Evolutionary conservation across 35 echinoderm and acorn worm genomes (phyloP).

Genomic region (Apostichopus californicus): DNA sequence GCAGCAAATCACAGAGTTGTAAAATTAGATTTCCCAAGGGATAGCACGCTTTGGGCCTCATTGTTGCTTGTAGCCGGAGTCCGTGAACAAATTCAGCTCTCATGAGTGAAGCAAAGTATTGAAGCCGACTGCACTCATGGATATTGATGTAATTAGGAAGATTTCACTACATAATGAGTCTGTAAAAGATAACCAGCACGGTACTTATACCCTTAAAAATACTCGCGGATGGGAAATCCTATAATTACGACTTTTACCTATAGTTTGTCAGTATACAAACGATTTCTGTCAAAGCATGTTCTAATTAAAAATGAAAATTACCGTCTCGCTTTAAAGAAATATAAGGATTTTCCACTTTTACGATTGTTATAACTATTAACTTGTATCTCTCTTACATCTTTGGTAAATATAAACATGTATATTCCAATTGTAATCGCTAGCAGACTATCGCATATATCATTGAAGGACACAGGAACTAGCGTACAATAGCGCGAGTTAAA

Average conservation of each 20-base stretch:
- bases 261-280: conserved; percentile 6
- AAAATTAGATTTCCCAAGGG: too few species aligned
- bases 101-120: conserved; percentile 6
- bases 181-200: conserved; percentile 6
- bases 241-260: neutral
- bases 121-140: conserved; percentile 11
- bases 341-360: too few species aligned
- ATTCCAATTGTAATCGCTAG: too few species aligned
- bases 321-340: conserved; percentile 6
- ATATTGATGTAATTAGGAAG: conserved; percentile 15
- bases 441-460: too few species aligned
- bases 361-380: too few species aligned
- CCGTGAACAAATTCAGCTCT: conserved; percentile 4
- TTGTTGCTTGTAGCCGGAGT: neutral
- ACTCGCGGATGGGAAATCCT: too few species aligned
- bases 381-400: too few species aligned
- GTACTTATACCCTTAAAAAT: neutral
- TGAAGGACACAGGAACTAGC: too few species aligned
- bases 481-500: neutral
- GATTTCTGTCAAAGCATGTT: conserved; percentile 14
- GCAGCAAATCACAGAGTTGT: too few species aligned
- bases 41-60: too few species aligned
- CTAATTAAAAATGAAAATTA: conserved; percentile 16
- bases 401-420: too few species aligned
- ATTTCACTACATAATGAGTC: conserved; percentile 14